These are phyloP conservation scores for Calameuta filiformis DNA, from an alignment of 2,888 invertebrate genomes.

Conservation along the genomic window DNA sequence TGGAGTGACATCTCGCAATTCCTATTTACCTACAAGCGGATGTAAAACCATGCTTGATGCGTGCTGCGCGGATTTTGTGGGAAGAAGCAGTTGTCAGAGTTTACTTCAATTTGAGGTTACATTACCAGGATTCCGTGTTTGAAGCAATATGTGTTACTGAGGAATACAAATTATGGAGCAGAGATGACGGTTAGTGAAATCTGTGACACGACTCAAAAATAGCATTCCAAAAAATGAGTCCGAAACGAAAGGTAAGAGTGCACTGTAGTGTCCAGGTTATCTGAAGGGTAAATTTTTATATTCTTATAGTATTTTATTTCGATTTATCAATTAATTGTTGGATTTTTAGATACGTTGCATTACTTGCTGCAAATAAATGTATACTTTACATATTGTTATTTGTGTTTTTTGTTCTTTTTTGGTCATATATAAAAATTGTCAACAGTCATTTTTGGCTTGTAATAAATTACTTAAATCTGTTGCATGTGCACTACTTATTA, in stretches of 20 bases:
- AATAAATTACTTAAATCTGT: not conserved
- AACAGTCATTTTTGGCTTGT: not conserved
- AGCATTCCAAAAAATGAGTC: conserved; percentile 51
- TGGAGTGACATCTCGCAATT: not conserved
- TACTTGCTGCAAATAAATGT: conserved; percentile 2
- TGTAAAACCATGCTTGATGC: not conserved
- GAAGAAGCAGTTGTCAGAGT: not conserved
- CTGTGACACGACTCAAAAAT: conserved; percentile 21
- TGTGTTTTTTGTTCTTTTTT: not conserved
- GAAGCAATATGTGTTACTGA: not conserved
- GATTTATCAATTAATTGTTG: not conserved
- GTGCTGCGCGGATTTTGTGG: not conserved
- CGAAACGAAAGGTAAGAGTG: conserved; percentile 57
- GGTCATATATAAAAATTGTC: conserved; percentile 4
- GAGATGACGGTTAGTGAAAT: conserved; percentile 9
- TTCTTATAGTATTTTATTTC: conserved; percentile 3
- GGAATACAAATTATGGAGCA: not conserved
- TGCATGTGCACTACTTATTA: not conserved
- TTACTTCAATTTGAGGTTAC: not conserved
- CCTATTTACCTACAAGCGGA: not conserved
- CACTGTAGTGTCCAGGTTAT: not conserved
- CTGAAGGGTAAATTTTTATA: conserved; percentile 1
- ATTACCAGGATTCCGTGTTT: not conserved
- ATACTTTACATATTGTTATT: conserved; percentile 2
- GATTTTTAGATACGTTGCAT: not conserved